phyloP scores from a whole-genome alignment of 2,797 vertebrate genomes.

The Pteropus rufus region DNA sequence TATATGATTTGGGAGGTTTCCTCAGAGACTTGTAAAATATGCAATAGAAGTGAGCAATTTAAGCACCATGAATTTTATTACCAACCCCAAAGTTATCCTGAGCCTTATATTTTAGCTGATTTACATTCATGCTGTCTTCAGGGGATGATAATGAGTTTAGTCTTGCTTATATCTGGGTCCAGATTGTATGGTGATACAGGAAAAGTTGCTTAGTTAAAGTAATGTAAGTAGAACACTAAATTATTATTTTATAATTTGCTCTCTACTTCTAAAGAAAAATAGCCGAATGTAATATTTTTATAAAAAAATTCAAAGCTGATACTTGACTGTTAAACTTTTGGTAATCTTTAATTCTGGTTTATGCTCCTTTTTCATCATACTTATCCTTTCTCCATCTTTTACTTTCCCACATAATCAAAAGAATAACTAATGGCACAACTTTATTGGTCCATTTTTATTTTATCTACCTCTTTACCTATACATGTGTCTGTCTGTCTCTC shows the following conservation, averaged over 20 bases:
- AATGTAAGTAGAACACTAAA: constrained; percentile 51
- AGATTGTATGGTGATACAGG: constrained; percentile 42
- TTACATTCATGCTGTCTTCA: constrained; percentile 69
- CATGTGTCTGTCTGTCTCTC: not conserved
- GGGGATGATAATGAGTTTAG: constrained; percentile 67
- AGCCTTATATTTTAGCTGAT: constrained; percentile 72
- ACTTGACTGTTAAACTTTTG: not conserved
- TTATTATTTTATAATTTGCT: constrained; percentile 61
- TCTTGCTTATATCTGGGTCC: constrained; percentile 62
- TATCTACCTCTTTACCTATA: not conserved
- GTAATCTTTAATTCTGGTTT: not conserved
- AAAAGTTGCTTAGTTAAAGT: constrained; percentile 68
- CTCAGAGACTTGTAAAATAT: constrained; percentile 75
- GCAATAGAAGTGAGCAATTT: constrained; percentile 69
- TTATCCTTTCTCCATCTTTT: not conserved
- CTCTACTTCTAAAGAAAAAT: constrained; percentile 49
- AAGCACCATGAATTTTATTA: constrained; percentile 75
- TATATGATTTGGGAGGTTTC: constrained; percentile 55
- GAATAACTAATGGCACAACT: not conserved
- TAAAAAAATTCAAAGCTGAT: not conserved
- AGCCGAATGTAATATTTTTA: constrained; percentile 9
- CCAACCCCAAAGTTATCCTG: constrained; percentile 62
- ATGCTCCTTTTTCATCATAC: not conserved
- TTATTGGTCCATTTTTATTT: not conserved
- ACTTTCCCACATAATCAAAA: not conserved